Percentiles rank a stretch among this genome's conserved stretches.
These are phyloP conservation scores for Stegastes partitus DNA, from an alignment of 2,113 vertebrate species.

Conservation along the genomic window DNA sequence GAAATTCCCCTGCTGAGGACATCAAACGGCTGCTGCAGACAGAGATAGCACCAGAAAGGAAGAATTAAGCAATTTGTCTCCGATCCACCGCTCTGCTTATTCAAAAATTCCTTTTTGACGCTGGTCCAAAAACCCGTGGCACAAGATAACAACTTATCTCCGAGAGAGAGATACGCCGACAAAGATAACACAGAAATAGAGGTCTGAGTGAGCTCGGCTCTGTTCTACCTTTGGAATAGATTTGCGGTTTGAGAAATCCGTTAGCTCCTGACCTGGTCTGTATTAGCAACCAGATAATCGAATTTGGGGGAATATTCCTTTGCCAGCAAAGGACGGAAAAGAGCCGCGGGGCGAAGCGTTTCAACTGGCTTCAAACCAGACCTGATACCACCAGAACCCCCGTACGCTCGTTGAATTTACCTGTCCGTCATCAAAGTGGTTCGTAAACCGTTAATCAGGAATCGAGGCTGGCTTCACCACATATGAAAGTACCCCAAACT, in stretches of 20 bases:
- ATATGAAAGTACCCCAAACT: slow-evolving; percentile 42
- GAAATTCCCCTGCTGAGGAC: slow-evolving; percentile 62
- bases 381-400: slow-evolving; percentile 17
- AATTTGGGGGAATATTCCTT: slow-evolving; percentile 89
- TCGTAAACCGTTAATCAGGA: slow-evolving; percentile 38
- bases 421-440: slow-evolving; percentile 50
- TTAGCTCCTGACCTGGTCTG: slow-evolving; percentile 91
- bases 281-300: slow-evolving; percentile 96
- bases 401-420: slow-evolving; percentile 19
- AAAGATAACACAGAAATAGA: slow-evolving; percentile 67
- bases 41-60: slow-evolving; percentile 68
- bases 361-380: slow-evolving; percentile 69
- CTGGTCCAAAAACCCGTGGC: slow-evolving; percentile 59
- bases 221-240: slow-evolving; percentile 36
- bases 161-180: slow-evolving; percentile 50
- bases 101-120: slow-evolving; percentile 66
- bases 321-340: slow-evolving; percentile 87
- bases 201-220: slow-evolving; percentile 35
- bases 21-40: slow-evolving; percentile 67
- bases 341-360: slow-evolving; percentile 81
- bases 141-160: slow-evolving; percentile 73
- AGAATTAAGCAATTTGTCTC: slow-evolving; percentile 83
- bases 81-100: slow-evolving; percentile 64
- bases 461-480: slow-evolving; percentile 26
- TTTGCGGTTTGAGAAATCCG: slow-evolving; percentile 70